Conservation (phyloP, 2,113 vertebrate species). For the Menura novaehollandiae region DNA sequence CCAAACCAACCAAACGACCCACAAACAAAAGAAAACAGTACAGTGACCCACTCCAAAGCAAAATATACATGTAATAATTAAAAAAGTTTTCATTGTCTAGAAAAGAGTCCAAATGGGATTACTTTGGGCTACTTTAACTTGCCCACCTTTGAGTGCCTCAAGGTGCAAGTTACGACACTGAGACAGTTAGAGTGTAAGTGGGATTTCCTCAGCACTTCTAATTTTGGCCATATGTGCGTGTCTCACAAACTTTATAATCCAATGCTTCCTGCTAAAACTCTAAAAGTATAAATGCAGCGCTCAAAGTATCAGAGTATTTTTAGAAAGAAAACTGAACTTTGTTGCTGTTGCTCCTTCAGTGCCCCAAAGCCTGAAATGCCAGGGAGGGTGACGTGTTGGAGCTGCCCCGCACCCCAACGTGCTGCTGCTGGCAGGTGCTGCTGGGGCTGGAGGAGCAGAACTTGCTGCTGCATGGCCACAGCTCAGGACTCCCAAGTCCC, state of each 20-base stretch:
- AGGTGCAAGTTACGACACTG: neutral
- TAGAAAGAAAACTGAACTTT: neutral
- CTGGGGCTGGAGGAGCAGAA: slow-evolving; percentile 12
- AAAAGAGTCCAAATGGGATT: neutral
- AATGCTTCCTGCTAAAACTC: neutral
- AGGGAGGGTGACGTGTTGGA: accelerated
- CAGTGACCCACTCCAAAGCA: neutral
- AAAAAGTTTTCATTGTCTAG: neutral
- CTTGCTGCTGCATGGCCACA: neutral
- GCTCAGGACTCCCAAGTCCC: neutral
- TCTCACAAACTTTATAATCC: neutral
- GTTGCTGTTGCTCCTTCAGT: neutral
- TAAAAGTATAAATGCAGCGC: neutral
- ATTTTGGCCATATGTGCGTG: neutral
- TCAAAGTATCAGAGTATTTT: neutral
- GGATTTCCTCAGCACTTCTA: slow-evolving; percentile 23
- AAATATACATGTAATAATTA: neutral
- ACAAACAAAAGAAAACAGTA: neutral
- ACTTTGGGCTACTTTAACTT: neutral
- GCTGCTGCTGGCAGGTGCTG: slow-evolving; percentile 55
- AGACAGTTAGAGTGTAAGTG: neutral
- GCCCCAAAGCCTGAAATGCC: neutral
- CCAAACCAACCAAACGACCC: neutral
- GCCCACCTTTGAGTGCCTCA: neutral
- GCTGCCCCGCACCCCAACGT: neutral